Conservation (phyloP, 2,797 vertebrate species). For the Ispidina lecontei region DNA sequence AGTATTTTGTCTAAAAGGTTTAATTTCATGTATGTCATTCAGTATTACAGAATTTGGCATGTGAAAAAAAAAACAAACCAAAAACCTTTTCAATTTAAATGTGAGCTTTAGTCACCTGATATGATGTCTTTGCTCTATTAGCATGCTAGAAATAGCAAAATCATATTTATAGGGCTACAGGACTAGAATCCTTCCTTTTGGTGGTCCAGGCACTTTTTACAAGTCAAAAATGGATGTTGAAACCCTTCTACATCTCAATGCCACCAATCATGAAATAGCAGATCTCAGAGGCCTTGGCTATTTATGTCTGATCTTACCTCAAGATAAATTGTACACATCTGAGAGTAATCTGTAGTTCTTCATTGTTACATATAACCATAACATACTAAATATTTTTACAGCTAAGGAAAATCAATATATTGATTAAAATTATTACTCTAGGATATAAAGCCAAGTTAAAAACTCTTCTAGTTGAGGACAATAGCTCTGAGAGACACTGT, state of each 20-base stretch:
- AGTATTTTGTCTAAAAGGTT: not conserved
- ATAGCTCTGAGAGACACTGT: not conserved
- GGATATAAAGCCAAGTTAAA: not conserved
- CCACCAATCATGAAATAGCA: not conserved
- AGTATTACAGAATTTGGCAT: not conserved
- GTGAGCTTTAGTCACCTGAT: not conserved
- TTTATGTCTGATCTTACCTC: not conserved
- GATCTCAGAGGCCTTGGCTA: not conserved
- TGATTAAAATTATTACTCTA: not conserved
- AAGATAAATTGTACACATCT: not conserved
- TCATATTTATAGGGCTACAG: not conserved
- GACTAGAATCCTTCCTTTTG: not conserved
- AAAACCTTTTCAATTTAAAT: not conserved
- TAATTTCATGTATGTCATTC: not conserved
- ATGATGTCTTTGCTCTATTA: not conserved
- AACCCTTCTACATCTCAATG: not conserved
- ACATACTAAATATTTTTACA: not conserved
- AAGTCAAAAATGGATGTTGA: not conserved
- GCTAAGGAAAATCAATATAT: not conserved
- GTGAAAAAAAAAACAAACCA: not conserved
- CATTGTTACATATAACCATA: not conserved
- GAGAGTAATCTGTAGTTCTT: not conserved
- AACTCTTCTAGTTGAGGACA: not conserved
- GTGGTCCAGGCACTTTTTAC: not conserved
- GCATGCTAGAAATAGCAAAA: not conserved